Conservation (phyloP, 2,888 invertebrate species). For the Alsophila aescularia region DNA sequence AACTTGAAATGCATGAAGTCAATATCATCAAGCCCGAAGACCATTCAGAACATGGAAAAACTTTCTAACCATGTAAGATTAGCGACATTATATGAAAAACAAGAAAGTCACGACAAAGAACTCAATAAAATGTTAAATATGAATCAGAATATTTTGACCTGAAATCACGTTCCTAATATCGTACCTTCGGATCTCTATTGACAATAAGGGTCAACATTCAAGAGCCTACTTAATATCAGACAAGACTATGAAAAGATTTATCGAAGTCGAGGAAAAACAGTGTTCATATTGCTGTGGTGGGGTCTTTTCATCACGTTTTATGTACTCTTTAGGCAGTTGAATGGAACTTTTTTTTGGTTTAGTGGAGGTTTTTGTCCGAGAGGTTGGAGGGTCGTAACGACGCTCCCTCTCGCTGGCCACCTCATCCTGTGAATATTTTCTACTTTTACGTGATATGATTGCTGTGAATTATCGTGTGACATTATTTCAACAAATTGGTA, state of each 20-base stretch:
- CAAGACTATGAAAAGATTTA: slow-evolving; percentile 39
- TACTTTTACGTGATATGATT: slow-evolving; percentile 19
- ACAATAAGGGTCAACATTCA: slow-evolving; percentile 32
- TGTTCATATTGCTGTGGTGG: slow-evolving; percentile 50
- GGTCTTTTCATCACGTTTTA: slow-evolving; percentile 62
- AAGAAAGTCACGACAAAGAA: neutral
- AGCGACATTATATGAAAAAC: neutral
- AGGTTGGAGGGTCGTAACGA: slow-evolving; percentile 41
- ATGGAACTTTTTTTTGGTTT: slow-evolving; percentile 63
- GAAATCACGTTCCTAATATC: slow-evolving; percentile 27
- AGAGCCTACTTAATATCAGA: slow-evolving; percentile 32
- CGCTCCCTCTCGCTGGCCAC: slow-evolving; percentile 30
- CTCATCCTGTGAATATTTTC: slow-evolving; percentile 19
- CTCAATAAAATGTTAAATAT: slow-evolving; percentile 21
- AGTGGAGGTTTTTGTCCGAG: slow-evolving; percentile 52
- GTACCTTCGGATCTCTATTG: slow-evolving; percentile 23
- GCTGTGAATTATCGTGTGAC: slow-evolving; percentile 11
- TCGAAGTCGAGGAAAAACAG: slow-evolving; percentile 47
- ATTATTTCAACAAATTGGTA: slow-evolving; percentile 9
- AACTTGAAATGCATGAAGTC: too few relatives aligned
- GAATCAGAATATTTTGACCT: slow-evolving; percentile 13
- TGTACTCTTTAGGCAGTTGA: slow-evolving; percentile 58
- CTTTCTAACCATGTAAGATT: neutral
- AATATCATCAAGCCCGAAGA: too few relatives aligned
- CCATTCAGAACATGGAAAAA: neutral